Percentiles rank a stretch among this genome's conserved stretches.
phyloP scores from a whole-genome alignment of 2,888 invertebrate species.

The Tiliacea citrago region DNA sequence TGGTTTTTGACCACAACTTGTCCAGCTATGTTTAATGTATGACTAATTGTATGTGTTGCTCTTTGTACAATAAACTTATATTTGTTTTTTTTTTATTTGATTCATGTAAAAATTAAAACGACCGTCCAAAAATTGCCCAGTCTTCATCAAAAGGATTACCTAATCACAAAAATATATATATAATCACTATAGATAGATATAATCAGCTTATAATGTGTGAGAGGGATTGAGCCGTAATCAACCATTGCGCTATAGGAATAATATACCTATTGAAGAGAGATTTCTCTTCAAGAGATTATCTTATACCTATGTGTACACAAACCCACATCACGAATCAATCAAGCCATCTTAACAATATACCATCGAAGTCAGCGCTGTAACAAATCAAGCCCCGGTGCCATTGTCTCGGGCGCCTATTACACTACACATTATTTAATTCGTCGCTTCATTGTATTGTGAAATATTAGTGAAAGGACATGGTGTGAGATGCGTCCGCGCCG shows the following conservation, averaged over 20 bases:
- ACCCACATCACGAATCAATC: slow-evolving; percentile 28
- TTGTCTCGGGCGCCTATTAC: slow-evolving; percentile 43
- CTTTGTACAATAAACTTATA: too few species aligned
- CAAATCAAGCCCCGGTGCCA: slow-evolving; percentile 28
- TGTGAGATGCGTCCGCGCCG: slow-evolving; percentile 63
- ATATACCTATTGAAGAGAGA: neutral
- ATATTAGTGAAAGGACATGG: slow-evolving; percentile 68
- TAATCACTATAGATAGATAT: too few species aligned
- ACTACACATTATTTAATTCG: slow-evolving; percentile 55
- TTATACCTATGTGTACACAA: neutral
- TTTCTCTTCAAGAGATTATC: neutral
- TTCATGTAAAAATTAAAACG: neutral
- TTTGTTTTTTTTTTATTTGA: too few species aligned
- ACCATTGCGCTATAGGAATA: too few species aligned
- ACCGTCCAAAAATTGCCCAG: neutral
- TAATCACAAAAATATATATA: neutral
- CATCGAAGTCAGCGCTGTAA: neutral
- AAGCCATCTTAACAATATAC: slow-evolving; percentile 22
- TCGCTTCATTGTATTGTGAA: slow-evolving; percentile 52
- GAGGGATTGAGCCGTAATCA: too few species aligned
- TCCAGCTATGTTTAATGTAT: too few species aligned
- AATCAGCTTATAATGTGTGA: too few species aligned
- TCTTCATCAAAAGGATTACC: neutral
- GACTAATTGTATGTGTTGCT: too few species aligned
- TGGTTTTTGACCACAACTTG: too few species aligned